Base-by-base conservation (phyloP, 1,140 invertebrate species). In the Pomacea maculata region DNA sequence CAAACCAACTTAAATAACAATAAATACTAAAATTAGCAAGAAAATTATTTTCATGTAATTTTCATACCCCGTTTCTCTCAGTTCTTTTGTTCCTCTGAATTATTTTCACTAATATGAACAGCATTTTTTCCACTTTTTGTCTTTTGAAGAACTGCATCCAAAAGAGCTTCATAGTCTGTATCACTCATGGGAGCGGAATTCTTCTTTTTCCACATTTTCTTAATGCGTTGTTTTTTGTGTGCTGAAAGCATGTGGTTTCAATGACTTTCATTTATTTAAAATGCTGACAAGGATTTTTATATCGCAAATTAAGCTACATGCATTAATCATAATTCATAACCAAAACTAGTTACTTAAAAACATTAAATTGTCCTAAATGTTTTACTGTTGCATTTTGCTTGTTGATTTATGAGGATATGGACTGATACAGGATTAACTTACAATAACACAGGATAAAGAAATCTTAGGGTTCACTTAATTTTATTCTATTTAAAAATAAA, bases 161-260 rank as follows among this genome's bases (percentile, higher is more conserved):
- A 88, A 71, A 88, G 83, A 25, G 84, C 83, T 63, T 83, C 78
- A 81, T 86, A 87, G 77, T 88, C 86, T 75, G 85, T 81, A 82
- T 87, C 85, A 64, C 85, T 83, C 52, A 87, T 54, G 64, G 83
- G 80, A 70, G 78, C 83, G 25, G 78, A 70, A 19, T 29, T 61
- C 29, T 77, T 71, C n/a, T 25, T 29, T 34, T n/a, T 4, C n/a
- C 65, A 45, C 25, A 11, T 54, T 25, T 19, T 6, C 14, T 57
- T 12, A 17, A 21, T 12, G 25, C 15, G 54, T 6, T 52, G 8
- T 78, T 64, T 29, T 71, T 52, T 57, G 3, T 29, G 29, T 54
- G 45, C 21, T 17, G 17, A 12, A 15, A 21, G 61, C n/a, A 15
- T 54, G 12, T 11, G 14, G 7, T 78, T 67, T 54, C 21, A 21